A percentile compares a stretch with the other conserved stretches of the same genome.
phyloP scores from a whole-genome alignment of 1,140 invertebrate genomes.

The Nylanderia fulva region DNA sequence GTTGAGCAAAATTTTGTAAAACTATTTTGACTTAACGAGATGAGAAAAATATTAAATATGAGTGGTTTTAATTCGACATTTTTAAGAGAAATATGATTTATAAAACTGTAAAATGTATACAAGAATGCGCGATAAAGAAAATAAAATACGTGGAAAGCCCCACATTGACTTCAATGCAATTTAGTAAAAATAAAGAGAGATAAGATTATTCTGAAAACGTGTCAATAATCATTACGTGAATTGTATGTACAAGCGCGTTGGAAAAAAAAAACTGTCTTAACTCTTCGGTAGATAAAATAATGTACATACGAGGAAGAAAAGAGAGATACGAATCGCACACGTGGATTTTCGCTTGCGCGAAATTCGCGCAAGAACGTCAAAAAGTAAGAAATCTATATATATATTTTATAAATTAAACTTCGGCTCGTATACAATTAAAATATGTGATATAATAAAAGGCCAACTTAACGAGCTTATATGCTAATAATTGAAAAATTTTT shows the following conservation, averaged over 20 bases:
- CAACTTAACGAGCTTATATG: no score
- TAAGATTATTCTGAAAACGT: background rate
- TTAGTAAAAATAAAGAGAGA: background rate
- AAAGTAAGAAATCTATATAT: no score
- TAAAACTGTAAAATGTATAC: no score
- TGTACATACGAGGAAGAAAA: background rate
- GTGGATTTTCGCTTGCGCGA: background rate
- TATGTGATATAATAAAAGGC: no score
- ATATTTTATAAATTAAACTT: no score
- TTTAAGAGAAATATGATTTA: background rate
- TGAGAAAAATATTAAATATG: background rate
- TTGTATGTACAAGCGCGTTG: background rate
- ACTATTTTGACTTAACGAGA: background rate
- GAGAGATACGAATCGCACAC: background rate
- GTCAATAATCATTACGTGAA: background rate
- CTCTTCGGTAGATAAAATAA: background rate
- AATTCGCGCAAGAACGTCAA: background rate
- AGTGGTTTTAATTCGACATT: background rate
- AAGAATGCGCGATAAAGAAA: background rate
- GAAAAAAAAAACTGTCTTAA: background rate
- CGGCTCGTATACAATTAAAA: no score
- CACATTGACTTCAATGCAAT: background rate
- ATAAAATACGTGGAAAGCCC: background rate
- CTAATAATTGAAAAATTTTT: no score
- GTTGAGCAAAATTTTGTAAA: background rate